Percentiles rank a stretch among this genome's conserved stretches.
These are phyloP conservation scores for Colinus virginianus DNA, from an alignment of 2,113 vertebrate genomes.

Conservation along the genomic window DNA sequence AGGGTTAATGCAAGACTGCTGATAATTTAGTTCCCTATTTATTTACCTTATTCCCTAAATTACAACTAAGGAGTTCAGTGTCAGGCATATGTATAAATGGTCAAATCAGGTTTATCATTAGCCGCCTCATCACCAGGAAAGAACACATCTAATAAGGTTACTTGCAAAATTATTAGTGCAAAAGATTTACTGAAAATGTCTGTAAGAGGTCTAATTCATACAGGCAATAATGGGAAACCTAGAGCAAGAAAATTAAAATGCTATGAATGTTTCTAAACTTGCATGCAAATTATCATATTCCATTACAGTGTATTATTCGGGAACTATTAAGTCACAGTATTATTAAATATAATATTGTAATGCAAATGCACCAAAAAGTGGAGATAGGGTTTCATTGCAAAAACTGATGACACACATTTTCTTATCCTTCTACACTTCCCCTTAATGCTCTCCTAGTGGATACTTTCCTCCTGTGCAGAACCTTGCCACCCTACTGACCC, in stretches of 20 bases:
- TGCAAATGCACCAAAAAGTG: conserved; percentile 46
- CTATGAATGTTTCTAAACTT: conserved; percentile 33
- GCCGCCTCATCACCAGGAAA: conserved; percentile 2
- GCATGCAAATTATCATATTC: conserved; percentile 35
- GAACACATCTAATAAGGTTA: conserved; percentile 20
- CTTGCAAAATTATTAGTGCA: conserved; percentile 38
- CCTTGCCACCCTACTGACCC: background rate
- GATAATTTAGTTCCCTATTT: background rate
- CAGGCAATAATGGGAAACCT: conserved; percentile 11
- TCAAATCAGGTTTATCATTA: conserved; percentile 26
- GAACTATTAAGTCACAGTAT: background rate
- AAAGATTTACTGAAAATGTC: conserved; percentile 15
- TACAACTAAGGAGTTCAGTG: background rate
- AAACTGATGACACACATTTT: background rate
- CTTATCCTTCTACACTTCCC: background rate
- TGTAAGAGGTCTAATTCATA: conserved; percentile 28
- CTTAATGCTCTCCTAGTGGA: background rate
- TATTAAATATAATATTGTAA: conserved; percentile 45
- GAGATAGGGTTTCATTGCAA: background rate
- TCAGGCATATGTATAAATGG: background rate
- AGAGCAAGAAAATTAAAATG: conserved; percentile 52
- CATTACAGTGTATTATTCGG: conserved; percentile 32
- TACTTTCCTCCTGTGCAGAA: fast-evolving
- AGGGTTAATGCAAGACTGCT: conserved; percentile 1
- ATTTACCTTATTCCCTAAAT: conserved; percentile 5